Evolutionary conservation across 2,797 vertebrate species (phyloP).

Genomic region (Perodicticus potto): DNA sequence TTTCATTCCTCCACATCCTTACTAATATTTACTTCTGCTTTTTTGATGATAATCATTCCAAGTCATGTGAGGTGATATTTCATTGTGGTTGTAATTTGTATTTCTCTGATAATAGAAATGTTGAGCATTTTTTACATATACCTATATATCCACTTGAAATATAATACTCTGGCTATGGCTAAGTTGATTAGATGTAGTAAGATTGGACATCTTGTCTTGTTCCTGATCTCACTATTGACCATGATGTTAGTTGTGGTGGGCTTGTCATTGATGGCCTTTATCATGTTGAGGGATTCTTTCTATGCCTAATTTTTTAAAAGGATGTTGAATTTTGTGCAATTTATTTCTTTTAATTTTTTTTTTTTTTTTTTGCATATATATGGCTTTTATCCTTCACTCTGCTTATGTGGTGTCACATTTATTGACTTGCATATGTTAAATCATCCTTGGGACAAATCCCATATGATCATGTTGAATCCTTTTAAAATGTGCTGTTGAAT

Average conservation of each 20-base stretch:
- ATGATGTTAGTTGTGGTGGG: neutral
- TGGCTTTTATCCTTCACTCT: neutral
- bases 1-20: neutral
- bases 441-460: neutral
- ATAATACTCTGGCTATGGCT: neutral
- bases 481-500: neutral
- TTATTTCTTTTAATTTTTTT: too few relatives aligned
- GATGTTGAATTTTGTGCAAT: neutral
- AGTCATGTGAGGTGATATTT: neutral
- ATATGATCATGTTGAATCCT: neutral
- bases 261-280: neutral
- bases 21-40: neutral
- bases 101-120: neutral
- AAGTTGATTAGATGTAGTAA: neutral
- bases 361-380: neutral
- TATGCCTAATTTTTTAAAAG: neutral
- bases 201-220: neutral
- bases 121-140: neutral
- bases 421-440: neutral
- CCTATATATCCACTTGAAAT: neutral
- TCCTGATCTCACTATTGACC: neutral
- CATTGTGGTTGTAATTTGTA: neutral
- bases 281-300: neutral
- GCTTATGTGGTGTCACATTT: neutral
- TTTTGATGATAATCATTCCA: neutral